These are phyloP conservation scores for Nyctalus aviator DNA, from an alignment of 2,797 vertebrate genomes.

Conservation along the genomic window DNA sequence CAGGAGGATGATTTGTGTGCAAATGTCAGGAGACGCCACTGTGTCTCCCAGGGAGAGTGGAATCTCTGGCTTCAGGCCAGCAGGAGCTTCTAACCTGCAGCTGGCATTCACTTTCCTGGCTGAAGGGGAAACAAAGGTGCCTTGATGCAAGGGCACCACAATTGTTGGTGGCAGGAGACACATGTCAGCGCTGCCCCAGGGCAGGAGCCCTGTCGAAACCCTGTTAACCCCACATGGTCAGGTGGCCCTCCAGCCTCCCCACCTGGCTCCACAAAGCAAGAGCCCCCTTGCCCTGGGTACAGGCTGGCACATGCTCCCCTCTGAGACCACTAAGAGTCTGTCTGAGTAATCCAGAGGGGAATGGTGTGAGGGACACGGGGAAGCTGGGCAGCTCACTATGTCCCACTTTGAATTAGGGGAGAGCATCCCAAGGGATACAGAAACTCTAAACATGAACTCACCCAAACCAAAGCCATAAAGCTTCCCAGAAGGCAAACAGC, in stretches of 20 bases:
- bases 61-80: conserved; percentile 84
- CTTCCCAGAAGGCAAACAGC: conserved; percentile 52
- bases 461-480: conserved; percentile 24
- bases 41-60: conserved; percentile 77
- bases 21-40: conserved; percentile 84
- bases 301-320: background rate
- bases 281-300: background rate
- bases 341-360: background rate
- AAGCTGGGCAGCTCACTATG: background rate
- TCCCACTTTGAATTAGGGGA: background rate
- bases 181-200: background rate
- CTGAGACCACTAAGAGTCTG: background rate
- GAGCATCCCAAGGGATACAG: background rate
- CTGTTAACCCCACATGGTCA: conserved; percentile 75
- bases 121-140: conserved; percentile 81
- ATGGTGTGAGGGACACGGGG: background rate
- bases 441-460: background rate
- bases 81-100: conserved; percentile 82
- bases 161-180: conserved; percentile 61
- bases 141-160: conserved; percentile 69
- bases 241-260: background rate
- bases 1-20: conserved; percentile 84
- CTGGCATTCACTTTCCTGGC: conserved; percentile 77
- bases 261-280: background rate
- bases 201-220: background rate